A percentile compares a stretch with the other conserved stretches of the same genome.
Conservation (phyloP, 1,140 invertebrate species). For the Diabrotica virgifera region DNA sequence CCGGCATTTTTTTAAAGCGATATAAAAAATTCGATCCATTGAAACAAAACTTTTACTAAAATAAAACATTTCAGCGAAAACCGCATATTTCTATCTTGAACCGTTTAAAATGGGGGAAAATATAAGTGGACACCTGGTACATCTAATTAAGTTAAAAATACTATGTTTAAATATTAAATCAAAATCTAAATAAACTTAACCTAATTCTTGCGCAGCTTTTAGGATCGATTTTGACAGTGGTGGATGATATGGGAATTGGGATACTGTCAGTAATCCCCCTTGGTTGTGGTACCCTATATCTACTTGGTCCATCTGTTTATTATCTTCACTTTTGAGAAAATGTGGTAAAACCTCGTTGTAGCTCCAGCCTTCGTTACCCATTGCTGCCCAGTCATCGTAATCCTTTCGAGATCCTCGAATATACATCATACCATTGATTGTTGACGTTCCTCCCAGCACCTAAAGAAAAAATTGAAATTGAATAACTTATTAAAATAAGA, state of each 20-base stretch:
- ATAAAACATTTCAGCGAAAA: no score
- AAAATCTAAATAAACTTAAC: constrained; percentile 41
- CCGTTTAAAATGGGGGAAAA: no score
- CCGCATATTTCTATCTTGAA: no score
- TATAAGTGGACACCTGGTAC: no score
- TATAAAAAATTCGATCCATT: no score
- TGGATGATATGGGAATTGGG: constrained; percentile 82
- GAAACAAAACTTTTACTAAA: no score
- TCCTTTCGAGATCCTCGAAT: constrained; percentile 87
- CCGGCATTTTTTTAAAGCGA: no score
- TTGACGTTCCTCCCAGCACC: constrained; percentile 88
- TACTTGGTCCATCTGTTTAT: constrained; percentile 70
- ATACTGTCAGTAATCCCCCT: constrained; percentile 75
- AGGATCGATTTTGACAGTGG: constrained; percentile 79
- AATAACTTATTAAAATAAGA: not conserved
- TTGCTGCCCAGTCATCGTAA: constrained; percentile 84
- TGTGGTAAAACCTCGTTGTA: constrained; percentile 86
- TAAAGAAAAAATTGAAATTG: constrained; percentile 8
- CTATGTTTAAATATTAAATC: no score
- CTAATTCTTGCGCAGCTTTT: constrained; percentile 77
- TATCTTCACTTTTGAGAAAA: constrained; percentile 85
- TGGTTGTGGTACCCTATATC: constrained; percentile 74
- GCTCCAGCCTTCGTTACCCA: constrained; percentile 86
- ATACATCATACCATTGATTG: constrained; percentile 97
- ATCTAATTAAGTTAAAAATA: no score